Percentiles rank a stretch among this genome's conserved stretches.
phyloP scores from a whole-genome alignment of 2,888 invertebrate genomes.

The Cactoblastis cactorum region DNA sequence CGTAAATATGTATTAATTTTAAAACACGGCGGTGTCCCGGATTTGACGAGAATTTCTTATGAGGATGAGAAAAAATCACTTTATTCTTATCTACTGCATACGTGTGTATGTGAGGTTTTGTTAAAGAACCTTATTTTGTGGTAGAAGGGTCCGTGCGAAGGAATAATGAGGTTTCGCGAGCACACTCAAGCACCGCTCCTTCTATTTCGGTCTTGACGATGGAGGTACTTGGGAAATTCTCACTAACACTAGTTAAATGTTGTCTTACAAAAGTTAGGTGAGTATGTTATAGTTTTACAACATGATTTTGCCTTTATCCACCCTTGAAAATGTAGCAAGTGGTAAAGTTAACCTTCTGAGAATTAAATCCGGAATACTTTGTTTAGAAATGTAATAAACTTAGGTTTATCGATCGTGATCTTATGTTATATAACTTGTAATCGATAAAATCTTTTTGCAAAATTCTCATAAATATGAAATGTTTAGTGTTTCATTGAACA shows the following conservation, averaged over 20 bases:
- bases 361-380: too few species aligned
- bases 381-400: too few species aligned
- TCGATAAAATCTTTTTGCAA: too few species aligned
- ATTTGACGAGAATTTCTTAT: constrained; percentile 32
- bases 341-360: too few species aligned
- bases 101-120: constrained; percentile 61
- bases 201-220: constrained; percentile 66
- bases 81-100: constrained; percentile 28
- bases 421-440: too few species aligned
- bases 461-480: too few species aligned
- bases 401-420: too few species aligned
- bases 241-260: constrained; percentile 7
- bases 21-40: constrained; percentile 20
- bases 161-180: constrained; percentile 72
- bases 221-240: constrained; percentile 26
- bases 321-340: too few species aligned
- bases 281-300: not conserved
- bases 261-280: too few species aligned
- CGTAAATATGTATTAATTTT: constrained; percentile 23
- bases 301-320: not conserved
- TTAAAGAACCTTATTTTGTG: constrained; percentile 75
- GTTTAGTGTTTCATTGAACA: too few species aligned
- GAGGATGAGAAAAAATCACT: constrained; percentile 28
- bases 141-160: constrained; percentile 71
- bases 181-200: constrained; percentile 52